Evolutionary conservation across 2,888 invertebrate genomes (phyloP).

Genomic region (Drosophila putrida): DNA sequence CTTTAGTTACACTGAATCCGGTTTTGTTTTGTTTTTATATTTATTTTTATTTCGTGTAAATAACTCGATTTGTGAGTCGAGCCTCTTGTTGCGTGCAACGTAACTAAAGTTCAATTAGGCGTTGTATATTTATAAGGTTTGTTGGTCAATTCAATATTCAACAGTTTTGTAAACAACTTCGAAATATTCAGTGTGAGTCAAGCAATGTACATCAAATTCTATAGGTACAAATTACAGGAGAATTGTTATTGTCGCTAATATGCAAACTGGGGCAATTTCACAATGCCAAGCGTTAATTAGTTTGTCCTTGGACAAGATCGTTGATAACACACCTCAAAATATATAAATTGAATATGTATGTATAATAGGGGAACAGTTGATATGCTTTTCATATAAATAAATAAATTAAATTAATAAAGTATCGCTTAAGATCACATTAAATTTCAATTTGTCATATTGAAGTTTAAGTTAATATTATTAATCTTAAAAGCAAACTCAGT

Average conservation of each 20-base stretch:
- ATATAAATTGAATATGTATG: neutral
- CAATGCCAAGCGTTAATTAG: neutral
- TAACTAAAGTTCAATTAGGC: slow-evolving; percentile 30
- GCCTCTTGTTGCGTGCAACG: slow-evolving; percentile 31
- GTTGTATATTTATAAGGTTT: neutral
- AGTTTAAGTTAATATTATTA: slow-evolving; percentile 1
- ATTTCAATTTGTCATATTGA: neutral
- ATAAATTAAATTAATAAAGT: too few relatives aligned
- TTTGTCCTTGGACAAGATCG: slow-evolving; percentile 12
- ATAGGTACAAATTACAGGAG: neutral
- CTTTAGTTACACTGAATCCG: slow-evolving; percentile 22
- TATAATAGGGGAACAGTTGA: too few relatives aligned
- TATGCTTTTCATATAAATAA: too few relatives aligned
- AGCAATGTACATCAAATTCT: neutral
- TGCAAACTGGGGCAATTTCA: neutral
- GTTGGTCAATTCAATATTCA: slow-evolving; percentile 1
- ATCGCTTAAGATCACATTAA: neutral
- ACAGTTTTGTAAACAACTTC: slow-evolving; percentile 15
- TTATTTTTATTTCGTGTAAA: slow-evolving; percentile 9
- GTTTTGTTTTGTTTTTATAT: slow-evolving; percentile 22
- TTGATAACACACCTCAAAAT: slow-evolving; percentile 3
- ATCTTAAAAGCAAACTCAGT: neutral
- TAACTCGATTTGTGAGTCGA: slow-evolving; percentile 16
- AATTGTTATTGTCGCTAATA: neutral
- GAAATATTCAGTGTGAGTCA: neutral